Evolutionary conservation across 2,888 invertebrate genomes (phyloP).

Genomic region (Lasioglossum pauxillum): DNA sequence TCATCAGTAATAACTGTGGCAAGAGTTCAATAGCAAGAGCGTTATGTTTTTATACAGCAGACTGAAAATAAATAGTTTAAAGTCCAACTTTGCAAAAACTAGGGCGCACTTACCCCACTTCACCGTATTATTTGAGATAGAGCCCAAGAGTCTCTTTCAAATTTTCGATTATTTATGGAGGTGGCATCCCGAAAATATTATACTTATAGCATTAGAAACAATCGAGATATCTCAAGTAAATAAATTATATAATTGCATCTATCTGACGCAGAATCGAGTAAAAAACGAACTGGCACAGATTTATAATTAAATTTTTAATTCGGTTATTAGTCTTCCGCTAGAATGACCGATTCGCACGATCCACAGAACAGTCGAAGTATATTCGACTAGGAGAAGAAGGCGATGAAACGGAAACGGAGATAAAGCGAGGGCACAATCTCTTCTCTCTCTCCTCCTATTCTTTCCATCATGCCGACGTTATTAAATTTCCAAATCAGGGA

Average conservation of each 20-base stretch:
- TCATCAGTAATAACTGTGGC: no score
- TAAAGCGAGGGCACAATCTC: conserved; percentile 35
- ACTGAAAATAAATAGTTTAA: no score
- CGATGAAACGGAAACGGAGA: conserved; percentile 56
- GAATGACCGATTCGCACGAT: conserved; percentile 47
- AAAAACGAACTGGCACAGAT: conserved; percentile 40
- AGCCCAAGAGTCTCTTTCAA: no score
- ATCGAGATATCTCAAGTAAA: neutral
- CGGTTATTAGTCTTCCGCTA: conserved; percentile 61
- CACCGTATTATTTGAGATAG: no score
- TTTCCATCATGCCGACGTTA: conserved; percentile 16
- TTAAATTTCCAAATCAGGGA: conserved; percentile 51
- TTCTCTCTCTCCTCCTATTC: neutral
- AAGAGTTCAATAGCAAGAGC: no score
- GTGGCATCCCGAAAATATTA: no score
- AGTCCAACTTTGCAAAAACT: no score
- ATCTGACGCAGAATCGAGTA: neutral
- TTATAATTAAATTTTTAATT: conserved; percentile 67
- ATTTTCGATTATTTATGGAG: no score
- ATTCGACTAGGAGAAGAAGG: conserved; percentile 30
- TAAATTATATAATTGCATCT: neutral
- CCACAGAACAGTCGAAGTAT: conserved; percentile 1
- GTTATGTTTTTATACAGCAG: no score
- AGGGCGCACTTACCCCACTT: no score
- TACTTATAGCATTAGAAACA: no score